phyloP scores from a whole-genome alignment of 2,797 vertebrate species.

The Monodelphis domestica region DNA sequence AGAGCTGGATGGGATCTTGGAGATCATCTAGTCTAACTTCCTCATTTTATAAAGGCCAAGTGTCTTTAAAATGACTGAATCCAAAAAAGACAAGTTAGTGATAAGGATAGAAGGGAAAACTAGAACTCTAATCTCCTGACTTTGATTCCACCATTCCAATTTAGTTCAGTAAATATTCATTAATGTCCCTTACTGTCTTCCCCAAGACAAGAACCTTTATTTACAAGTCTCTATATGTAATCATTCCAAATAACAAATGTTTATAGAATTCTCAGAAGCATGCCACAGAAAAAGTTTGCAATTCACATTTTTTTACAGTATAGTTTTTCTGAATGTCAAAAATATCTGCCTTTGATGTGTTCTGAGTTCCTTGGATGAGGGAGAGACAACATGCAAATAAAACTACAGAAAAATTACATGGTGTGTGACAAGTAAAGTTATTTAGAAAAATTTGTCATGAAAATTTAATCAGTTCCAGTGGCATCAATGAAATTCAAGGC shows the following conservation, averaged over 20 bases:
- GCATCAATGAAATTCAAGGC: neutral
- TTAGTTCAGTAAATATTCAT: constrained; percentile 34
- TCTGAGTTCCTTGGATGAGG: neutral
- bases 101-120: neutral
- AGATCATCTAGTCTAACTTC: constrained; percentile 2
- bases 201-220: neutral
- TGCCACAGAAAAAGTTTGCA: neutral
- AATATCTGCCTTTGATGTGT: neutral
- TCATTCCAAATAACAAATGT: neutral
- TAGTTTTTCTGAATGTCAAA: constrained; percentile 40
- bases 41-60: neutral
- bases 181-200: neutral
- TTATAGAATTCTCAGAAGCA: neutral
- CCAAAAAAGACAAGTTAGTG: neutral
- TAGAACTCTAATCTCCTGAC: neutral
- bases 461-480: neutral
- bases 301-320: constrained; percentile 11
- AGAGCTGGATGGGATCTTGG: neutral
- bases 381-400: too few relatives aligned
- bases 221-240: constrained; percentile 23
- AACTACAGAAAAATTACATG: neutral
- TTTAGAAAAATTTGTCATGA: neutral
- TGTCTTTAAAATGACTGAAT: neutral
- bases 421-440: neutral
- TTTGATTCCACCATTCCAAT: neutral